A percentile compares a stretch with the other conserved stretches of the same genome.
Evolutionary conservation across 2,888 invertebrate genomes (phyloP).

Genomic region (Ochropleura leucogaster): DNA sequence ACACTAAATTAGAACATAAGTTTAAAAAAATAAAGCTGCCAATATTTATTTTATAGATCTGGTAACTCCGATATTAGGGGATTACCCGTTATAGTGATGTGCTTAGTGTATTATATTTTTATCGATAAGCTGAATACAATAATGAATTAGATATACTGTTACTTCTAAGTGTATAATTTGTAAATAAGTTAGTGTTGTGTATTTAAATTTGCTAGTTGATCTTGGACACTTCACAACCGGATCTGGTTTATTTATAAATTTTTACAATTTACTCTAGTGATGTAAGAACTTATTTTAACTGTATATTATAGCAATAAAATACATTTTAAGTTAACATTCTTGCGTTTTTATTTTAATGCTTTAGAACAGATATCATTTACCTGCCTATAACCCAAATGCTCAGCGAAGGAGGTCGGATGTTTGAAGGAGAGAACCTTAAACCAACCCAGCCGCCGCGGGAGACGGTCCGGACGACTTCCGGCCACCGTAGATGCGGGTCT

Average conservation of each 20-base stretch:
- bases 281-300: slow-evolving; percentile 9
- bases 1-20: neutral
- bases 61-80: neutral
- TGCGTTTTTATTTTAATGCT: neutral
- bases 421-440: too few relatives aligned
- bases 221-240: neutral
- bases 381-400: too few relatives aligned
- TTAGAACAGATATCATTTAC: neutral
- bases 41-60: neutral
- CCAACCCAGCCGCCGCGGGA: too few relatives aligned
- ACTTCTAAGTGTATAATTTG: slow-evolving; percentile 14
- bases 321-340: neutral
- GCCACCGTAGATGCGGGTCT: too few relatives aligned
- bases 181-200: slow-evolving; percentile 7
- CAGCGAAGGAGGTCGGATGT: too few relatives aligned
- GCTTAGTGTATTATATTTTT: slow-evolving; percentile 7
- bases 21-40: neutral
- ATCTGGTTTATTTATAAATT: slow-evolving; percentile 30
- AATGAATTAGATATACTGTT: neutral
- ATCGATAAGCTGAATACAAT: slow-evolving; percentile 15
- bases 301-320: slow-evolving; percentile 16
- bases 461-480: too few relatives aligned
- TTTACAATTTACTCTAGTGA: slow-evolving; percentile 11
- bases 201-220: neutral
- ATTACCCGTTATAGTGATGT: neutral